Conservation (phyloP, 2,113 vertebrate genomes). For the Salvelinus fontinalis region DNA sequence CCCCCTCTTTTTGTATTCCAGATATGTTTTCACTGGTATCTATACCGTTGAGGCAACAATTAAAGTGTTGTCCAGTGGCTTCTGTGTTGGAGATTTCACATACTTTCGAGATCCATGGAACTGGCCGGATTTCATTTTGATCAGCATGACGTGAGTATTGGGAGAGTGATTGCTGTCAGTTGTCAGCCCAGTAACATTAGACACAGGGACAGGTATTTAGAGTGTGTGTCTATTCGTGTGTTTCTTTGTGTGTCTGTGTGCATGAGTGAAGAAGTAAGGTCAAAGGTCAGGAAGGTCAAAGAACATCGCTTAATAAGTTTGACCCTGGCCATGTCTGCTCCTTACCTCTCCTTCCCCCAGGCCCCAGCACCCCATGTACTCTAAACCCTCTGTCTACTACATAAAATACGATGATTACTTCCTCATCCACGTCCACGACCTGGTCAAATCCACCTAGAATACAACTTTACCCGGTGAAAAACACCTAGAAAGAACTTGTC, state of each 20-base stretch:
- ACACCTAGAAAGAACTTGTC: constrained; percentile 63
- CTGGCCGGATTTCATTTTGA: constrained; percentile 85
- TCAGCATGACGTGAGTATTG: constrained; percentile 81
- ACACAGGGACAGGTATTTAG: not conserved
- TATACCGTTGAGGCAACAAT: constrained; percentile 84
- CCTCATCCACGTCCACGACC: constrained; percentile 81
- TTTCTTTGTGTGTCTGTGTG: too few species aligned
- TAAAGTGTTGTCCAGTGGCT: constrained; percentile 80
- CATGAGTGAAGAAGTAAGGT: not conserved
- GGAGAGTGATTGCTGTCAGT: not conserved
- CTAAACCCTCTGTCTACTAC: constrained; percentile 80
- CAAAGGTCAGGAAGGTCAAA: not conserved
- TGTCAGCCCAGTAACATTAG: not conserved
- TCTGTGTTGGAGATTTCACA: constrained; percentile 80
- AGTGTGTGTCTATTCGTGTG: not conserved
- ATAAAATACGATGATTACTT: constrained; percentile 82
- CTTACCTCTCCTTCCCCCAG: not conserved
- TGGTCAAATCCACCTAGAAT: constrained; percentile 52
- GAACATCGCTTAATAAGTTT: not conserved
- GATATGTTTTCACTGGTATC: constrained; percentile 82
- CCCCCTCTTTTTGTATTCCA: constrained; percentile 32
- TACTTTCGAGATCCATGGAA: constrained; percentile 85
- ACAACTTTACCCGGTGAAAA: constrained; percentile 54
- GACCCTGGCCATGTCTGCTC: not conserved
- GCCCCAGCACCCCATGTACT: not conserved